Evolutionary conservation across 1,140 invertebrate genomes (phyloP), one percentile per base, ranked within the genome.

Genomic region (Danaus melanippus): DNA sequence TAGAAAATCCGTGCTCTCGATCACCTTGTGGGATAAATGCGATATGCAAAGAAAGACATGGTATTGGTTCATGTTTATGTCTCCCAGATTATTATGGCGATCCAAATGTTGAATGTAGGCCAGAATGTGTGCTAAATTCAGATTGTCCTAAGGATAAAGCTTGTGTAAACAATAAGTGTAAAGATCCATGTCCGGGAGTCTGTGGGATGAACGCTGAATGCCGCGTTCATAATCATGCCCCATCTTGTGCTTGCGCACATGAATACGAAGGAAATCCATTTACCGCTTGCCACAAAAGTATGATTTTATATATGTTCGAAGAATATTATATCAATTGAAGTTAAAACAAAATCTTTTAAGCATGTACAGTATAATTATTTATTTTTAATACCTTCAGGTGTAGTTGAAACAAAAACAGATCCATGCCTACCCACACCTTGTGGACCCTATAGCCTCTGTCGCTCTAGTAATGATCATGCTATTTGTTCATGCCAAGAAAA

Each of bases 1-100:
- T 85, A 49, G 84, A 81, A 56, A 88, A 88, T 71, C 91, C 91
- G 9, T 93, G 92, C 71, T 71, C 82, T 46, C 89, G 88, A 45
- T 91, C 89, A 46, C 94, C 94, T 10, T 96, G 94, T 79, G 94
- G 94, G n/a, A 88, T 91, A 5, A 96, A 95, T 83, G 93, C 94
- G 12, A 64, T 92, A 48, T 96, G 94, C 80, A 92, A 92, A 81
- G 93, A 94, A 86, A 87, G 90, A 50, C 89, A 91, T 69, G 90
- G 89, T 55, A 89, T 90, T 57, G 92, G 91, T 39, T 91, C 92
- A 46, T 94, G 93, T 79, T 89, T 91, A 47, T 94, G 93, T 79
- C 72, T 92, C 53, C 84, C 89, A 59, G 91, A 92, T 60, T 93
- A 91, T 79, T 91, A 91, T 66, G 92, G 93, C 8, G 91, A 92